Evolutionary conservation across 2,113 vertebrate species (phyloP), one percentile per base, ranked within the genome.

Genomic region (Symphodus melops): DNA sequence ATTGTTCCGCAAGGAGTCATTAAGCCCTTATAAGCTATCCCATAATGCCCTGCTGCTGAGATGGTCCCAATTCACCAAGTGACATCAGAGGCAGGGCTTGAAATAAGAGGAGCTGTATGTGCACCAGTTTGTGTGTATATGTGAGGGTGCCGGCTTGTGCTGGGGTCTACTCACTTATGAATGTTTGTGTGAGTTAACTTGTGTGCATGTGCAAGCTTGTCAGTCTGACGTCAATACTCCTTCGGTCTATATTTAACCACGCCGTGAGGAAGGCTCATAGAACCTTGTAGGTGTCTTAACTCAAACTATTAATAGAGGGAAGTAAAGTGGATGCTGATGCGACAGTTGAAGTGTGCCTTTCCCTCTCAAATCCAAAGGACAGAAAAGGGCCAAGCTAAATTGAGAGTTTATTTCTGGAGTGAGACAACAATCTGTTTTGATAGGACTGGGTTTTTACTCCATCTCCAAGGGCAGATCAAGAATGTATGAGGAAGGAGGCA

Each of bases 141-240:
- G 25, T 54, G 20, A 21, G 49, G 37, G 49, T 52, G 60, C 44
- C 23, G 25, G 48, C 21, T 49, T 74, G 56, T 42, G 21, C 46
- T 44, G 3, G 4, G 20, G 11, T 67, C 51, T 55, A 59, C 52
- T 77, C 72, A 62, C 13, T 9, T 39, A 70, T 33, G 39, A 73
- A 54, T 56, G 66, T 75, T 42, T 66, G 57, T 68, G 59, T 48
- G 44, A 49, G 55, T 42, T 39, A 25, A 10, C 36, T 23, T 63
- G 49, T 51, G 46, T 54, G 21, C 41, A 48, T n/a, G 72, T 42
- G 60, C n/a, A 48, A 75, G 68, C 36, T 52, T 79, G 72, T 79
- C 52, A 36, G 82, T 60, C 76, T 88, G 89, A 92, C 89, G 83
- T 91, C 89, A 92, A 72, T 86, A 85, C 84, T 92, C 81, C 91